Percentiles rank a stretch among this genome's conserved stretches.
phyloP scores from a whole-genome alignment of 1,140 invertebrate species.

The Caerostris darwini region DNA sequence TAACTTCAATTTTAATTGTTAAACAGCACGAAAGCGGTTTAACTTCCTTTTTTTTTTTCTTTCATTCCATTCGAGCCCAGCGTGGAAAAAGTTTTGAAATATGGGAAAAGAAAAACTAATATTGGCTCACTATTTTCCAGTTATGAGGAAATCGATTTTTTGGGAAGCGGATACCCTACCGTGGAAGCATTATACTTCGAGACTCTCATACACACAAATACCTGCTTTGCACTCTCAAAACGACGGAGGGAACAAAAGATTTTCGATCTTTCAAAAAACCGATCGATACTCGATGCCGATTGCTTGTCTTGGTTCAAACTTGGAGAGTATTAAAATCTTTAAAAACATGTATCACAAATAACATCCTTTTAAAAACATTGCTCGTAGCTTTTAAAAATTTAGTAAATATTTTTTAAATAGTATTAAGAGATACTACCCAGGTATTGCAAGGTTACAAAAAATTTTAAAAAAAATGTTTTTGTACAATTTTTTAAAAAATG shows the following conservation, averaged over 20 bases:
- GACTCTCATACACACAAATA: slow-evolving; percentile 70
- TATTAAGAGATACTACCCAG: too few relatives aligned
- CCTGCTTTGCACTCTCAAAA: slow-evolving; percentile 53
- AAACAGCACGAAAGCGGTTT: slow-evolving; percentile 54
- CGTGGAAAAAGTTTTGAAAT: slow-evolving; percentile 56
- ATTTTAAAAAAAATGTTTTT: too few relatives aligned
- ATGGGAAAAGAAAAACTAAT: slow-evolving; percentile 39
- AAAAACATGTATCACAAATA: not conserved
- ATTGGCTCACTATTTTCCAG: slow-evolving; percentile 62
- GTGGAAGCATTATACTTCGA: slow-evolving; percentile 58
- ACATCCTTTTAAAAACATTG: too few relatives aligned
- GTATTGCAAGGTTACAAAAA: too few relatives aligned
- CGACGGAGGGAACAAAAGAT: slow-evolving; percentile 16
- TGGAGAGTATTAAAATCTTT: not conserved
- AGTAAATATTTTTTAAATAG: too few relatives aligned
- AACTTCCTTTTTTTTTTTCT: slow-evolving; percentile 45
- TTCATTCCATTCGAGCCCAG: not conserved
- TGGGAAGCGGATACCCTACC: not conserved
- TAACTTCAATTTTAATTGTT: slow-evolving; percentile 56
- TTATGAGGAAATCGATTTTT: slow-evolving; percentile 61
- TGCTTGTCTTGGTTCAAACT: not conserved
- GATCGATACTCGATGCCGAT: slow-evolving; percentile 10
- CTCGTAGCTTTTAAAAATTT: too few relatives aligned
- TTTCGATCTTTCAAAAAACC: slow-evolving; percentile 9
- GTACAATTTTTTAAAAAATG: too few relatives aligned